These are phyloP conservation scores for Tokudaia muenninki DNA, from an alignment of 2,797 vertebrate species.

Conservation along the genomic window DNA sequence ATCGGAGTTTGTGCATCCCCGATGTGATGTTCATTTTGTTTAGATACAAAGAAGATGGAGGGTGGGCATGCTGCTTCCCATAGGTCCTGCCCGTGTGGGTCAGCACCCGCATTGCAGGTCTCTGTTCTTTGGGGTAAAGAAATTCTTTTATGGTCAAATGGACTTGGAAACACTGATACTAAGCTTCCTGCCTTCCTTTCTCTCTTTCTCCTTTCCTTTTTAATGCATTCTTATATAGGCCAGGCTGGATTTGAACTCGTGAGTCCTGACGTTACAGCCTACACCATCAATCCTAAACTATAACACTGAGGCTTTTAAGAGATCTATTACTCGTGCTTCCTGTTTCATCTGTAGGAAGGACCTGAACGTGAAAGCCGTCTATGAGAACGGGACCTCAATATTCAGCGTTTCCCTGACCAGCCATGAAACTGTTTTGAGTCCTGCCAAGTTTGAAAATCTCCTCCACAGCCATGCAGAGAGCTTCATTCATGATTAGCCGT, in stretches of 20 bases:
- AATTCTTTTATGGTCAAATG: background rate
- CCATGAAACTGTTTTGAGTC: background rate
- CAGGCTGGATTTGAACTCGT: background rate
- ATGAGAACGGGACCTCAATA: fast-evolving
- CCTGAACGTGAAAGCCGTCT: background rate
- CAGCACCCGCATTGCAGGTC: fast-evolving
- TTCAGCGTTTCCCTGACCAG: background rate
- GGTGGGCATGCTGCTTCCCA: background rate
- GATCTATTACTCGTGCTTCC: background rate
- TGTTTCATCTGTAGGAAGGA: background rate
- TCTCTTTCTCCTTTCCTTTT: background rate
- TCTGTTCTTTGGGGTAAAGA: fast-evolving
- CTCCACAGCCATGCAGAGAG: fast-evolving
- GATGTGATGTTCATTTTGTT: background rate
- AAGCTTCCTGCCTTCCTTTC: background rate
- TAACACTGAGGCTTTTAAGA: background rate
- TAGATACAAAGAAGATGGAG: background rate
- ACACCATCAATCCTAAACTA: background rate
- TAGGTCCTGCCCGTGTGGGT: fast-evolving
- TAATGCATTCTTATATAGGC: background rate
- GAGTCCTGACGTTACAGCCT: background rate
- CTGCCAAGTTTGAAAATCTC: background rate
- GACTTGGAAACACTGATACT: background rate
- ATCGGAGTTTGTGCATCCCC: background rate
- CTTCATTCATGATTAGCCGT: background rate